A percentile compares a stretch with the other conserved stretches of the same genome.
Conservation (phyloP, 2,113 vertebrate genomes). For the Anser cygnoides region DNA sequence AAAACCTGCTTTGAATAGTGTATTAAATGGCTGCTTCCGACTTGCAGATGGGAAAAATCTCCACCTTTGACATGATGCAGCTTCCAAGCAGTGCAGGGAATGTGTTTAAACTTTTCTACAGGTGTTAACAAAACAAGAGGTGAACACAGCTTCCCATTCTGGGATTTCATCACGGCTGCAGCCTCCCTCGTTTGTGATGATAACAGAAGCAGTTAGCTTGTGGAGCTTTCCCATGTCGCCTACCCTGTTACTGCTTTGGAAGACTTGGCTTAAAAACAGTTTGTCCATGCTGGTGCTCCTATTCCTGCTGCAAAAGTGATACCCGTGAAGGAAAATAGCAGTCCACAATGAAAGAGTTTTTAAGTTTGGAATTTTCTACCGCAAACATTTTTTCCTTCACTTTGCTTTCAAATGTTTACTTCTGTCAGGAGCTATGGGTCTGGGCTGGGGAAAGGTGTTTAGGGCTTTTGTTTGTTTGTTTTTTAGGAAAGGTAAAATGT, state of each 20-base stretch:
- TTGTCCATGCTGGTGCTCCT: background rate
- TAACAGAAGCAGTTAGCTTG: background rate
- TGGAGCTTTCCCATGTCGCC: background rate
- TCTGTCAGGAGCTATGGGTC: background rate
- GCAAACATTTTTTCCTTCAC: background rate
- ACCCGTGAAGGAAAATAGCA: background rate
- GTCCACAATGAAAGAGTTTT: background rate
- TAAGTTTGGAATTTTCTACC: background rate
- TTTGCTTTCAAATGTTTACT: background rate
- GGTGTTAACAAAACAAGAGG: background rate
- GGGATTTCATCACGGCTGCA: background rate
- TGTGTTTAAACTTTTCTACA: accelerated
- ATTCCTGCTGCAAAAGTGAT: background rate
- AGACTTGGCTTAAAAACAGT: background rate
- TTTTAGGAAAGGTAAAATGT: background rate
- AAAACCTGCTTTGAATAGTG: background rate
- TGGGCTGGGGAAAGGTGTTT: background rate
- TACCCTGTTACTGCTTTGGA: background rate
- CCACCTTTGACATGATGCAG: background rate
- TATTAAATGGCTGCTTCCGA: background rate
- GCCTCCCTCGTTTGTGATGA: background rate
- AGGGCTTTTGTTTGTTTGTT: background rate
- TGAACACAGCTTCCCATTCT: background rate
- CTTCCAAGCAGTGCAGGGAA: background rate
- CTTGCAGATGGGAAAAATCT: background rate